Evolutionary conservation across 2,888 invertebrate genomes (phyloP), one percentile per base, ranked within the genome.

Genomic region (Oxytorus armatus): DNA sequence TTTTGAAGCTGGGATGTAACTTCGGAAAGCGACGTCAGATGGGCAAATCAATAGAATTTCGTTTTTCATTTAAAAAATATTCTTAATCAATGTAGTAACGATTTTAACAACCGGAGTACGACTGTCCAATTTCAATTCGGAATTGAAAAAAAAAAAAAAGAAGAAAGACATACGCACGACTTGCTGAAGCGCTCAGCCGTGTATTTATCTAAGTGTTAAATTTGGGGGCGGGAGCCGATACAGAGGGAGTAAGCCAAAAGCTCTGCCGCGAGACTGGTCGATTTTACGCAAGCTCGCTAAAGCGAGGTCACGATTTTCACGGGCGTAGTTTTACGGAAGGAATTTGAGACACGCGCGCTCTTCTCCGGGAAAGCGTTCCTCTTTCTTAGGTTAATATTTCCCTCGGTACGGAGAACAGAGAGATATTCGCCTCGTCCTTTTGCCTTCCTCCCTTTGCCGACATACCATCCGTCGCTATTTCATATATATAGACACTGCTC

Each of bases 341-440:
- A 74, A 78, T 78, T 78, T 73, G 23, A 78, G 61, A 44, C 78
- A 55, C 73, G 77, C 42, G 51, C 66, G 76, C 55, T 10, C 36
- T 63, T 65, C 69, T 16, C 33, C 63, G 57, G 25, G 36, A 57
- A 2, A 49, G 49, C 21, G 21, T 42, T n/a, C 36, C 72, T 39
- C 4, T 14, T 42, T 42, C 61, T 51, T 10, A 23, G 36, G 51
- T 42, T 44, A 36, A 36, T 59, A 59, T 42, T 42, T 61, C 51
- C 21, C 63, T 49, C 23, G 59, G 53, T 47, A 55, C 21, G 42
- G n/a, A 51, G 51, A 42, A 63, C 51, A 11, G 16, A 73, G 63
- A 73, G 49, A 61, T 25, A 33, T 51, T 33, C 66, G 39, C 49
- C 10, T 51, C 25, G 63, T 53, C 42, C 61, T 63, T 73, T 59